phyloP scores from a whole-genome alignment of 53 echinoderm and acorn worm species.

The Zoroaster sp. region DNA sequence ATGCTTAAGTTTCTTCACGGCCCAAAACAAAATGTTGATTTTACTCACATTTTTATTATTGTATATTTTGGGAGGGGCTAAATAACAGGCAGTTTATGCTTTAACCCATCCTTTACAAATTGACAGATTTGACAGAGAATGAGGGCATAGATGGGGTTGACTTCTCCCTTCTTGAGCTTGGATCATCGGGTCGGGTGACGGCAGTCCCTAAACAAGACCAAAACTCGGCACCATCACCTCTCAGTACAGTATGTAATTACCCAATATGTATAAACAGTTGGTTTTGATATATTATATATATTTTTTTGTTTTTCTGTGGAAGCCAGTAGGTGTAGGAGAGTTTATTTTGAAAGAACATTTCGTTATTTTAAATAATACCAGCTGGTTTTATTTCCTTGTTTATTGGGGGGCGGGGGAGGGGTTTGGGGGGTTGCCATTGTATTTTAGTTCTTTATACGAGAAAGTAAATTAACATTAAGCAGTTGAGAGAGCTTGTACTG shows the following conservation, averaged over 20 bases:
- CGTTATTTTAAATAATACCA: no score
- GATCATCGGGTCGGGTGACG: slow-evolving; percentile 57
- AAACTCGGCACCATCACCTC: slow-evolving; percentile 5
- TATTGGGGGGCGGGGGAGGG: no score
- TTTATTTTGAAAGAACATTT: no score
- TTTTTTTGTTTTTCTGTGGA: no score
- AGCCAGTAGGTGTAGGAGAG: no score
- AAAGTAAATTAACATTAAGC: no score
- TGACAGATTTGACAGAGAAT: slow-evolving; percentile 23
- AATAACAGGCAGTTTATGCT: background rate
- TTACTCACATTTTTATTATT: background rate
- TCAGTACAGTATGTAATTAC: slow-evolving; percentile 54
- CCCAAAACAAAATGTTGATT: no score
- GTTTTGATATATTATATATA: background rate
- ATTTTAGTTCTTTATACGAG: no score
- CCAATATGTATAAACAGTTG: background rate
- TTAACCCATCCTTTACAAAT: background rate
- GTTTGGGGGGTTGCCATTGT: no score
- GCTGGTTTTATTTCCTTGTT: no score
- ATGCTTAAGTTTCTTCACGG: background rate
- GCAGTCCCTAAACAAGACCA: slow-evolving; percentile 24
- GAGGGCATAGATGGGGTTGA: slow-evolving; percentile 30
- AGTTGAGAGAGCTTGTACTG: no score
- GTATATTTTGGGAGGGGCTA: background rate
- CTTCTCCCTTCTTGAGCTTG: slow-evolving; percentile 63